Conservation (phyloP, 30 jellyfish, hydroid and myxozoan species). For the Hydractinia echinata region DNA sequence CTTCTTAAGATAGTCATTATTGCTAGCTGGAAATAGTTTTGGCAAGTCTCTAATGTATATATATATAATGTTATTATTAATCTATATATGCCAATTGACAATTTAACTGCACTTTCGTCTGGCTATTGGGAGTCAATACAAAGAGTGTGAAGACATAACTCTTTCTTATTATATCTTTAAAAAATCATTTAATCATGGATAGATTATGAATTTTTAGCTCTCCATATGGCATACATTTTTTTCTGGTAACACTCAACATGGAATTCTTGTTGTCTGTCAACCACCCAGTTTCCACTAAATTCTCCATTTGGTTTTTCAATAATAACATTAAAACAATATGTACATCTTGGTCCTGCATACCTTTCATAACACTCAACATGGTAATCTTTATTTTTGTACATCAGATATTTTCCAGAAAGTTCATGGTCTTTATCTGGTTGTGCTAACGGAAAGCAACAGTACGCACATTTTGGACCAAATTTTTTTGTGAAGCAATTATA, state of each 20-base stretch:
- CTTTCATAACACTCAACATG: constrained; percentile 97
- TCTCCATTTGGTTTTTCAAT: constrained; percentile 72
- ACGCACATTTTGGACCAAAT: constrained; percentile 94
- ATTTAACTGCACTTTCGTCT: no score
- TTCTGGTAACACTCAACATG: constrained; percentile 86
- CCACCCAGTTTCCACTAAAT: constrained; percentile 82
- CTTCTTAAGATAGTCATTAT: no score
- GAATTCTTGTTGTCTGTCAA: constrained; percentile 62
- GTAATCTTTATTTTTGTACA: constrained; percentile 63
- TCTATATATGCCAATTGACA: no score
- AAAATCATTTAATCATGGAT: no score
- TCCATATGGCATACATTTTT: constrained; percentile 62
- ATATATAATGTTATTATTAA: no score
- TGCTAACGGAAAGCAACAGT: constrained; percentile 82
- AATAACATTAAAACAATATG: constrained; percentile 88
- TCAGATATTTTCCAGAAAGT: constrained; percentile 68
- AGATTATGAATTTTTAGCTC: constrained; percentile 69
- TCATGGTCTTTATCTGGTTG: constrained; percentile 80
- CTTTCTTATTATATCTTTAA: no score
- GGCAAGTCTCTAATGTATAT: no score
- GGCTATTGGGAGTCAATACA: no score
- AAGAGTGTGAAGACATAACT: no score
- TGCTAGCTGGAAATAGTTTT: no score
- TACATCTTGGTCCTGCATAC: constrained; percentile 98
- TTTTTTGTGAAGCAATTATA: constrained; percentile 78